phyloP scores from a whole-genome alignment of 1,140 invertebrate species.

The Drosophila erecta region DNA sequence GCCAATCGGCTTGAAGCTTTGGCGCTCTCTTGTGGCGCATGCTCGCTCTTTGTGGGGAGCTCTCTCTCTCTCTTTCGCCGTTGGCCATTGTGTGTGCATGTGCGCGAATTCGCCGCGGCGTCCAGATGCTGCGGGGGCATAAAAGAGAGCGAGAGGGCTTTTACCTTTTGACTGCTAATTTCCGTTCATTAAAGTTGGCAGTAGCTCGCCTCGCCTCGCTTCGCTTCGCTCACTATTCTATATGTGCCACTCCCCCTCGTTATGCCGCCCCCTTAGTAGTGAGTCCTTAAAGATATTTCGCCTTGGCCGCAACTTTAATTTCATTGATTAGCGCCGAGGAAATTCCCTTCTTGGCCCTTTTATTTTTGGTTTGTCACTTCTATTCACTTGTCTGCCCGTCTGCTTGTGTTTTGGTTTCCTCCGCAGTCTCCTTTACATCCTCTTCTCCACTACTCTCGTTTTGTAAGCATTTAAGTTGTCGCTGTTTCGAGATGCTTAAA shows the following conservation, averaged over 20 bases:
- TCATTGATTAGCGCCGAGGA: slow-evolving; percentile 77
- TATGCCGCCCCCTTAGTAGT: background rate
- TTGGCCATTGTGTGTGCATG: background rate
- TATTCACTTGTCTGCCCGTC: slow-evolving; percentile 34
- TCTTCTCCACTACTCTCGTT: slow-evolving; percentile 11
- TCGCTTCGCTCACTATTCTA: slow-evolving; percentile 51
- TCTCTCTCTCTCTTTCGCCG: slow-evolving; percentile 1
- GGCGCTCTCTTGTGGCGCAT: slow-evolving; percentile 51
- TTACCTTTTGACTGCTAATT: slow-evolving; percentile 81
- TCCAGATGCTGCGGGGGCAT: slow-evolving; percentile 4
- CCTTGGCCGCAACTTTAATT: slow-evolving; percentile 65
- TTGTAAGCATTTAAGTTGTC: slow-evolving; percentile 52
- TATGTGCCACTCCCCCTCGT: background rate
- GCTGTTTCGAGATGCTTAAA: slow-evolving; percentile 31
- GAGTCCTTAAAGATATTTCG: slow-evolving; percentile 56
- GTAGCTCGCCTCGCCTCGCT: slow-evolving; percentile 45
- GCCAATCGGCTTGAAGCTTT: slow-evolving; percentile 65
- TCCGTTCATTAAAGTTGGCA: slow-evolving; percentile 83
- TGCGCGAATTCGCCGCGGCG: slow-evolving; percentile 35
- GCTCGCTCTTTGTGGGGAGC: slow-evolving; percentile 35
- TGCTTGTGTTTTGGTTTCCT: slow-evolving; percentile 37
- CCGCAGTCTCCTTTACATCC: slow-evolving; percentile 33
- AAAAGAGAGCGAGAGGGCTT: slow-evolving; percentile 38
- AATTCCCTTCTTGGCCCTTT: slow-evolving; percentile 53
- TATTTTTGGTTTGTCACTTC: slow-evolving; percentile 72